phyloP scores from a whole-genome alignment of 2,888 invertebrate genomes.

The Ennomos erosarius region DNA sequence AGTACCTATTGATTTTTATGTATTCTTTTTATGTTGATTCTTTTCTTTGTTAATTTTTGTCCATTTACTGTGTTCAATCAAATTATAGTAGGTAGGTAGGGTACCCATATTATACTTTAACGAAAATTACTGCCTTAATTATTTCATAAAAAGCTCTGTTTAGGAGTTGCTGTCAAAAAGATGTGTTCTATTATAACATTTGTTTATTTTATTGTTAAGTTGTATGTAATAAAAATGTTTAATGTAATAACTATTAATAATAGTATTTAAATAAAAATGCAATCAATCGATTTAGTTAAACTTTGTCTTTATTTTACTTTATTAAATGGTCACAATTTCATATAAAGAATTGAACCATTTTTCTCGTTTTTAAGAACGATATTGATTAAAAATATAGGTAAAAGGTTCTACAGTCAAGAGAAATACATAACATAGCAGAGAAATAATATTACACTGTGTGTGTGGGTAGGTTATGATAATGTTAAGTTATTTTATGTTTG shows the following conservation, averaged over 20 bases:
- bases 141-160: conserved; percentile 21
- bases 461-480: not conserved
- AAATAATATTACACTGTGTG: not conserved
- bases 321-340: too few relatives aligned
- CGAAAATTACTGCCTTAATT: not conserved
- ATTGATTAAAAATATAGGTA: too few relatives aligned
- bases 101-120: too few relatives aligned
- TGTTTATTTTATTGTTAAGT: conserved; percentile 1
- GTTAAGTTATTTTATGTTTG: conserved; percentile 11
- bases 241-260: conserved; percentile 8
- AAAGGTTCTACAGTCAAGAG: too few relatives aligned
- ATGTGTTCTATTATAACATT: conserved; percentile 22
- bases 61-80: too few relatives aligned
- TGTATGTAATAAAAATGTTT: not conserved
- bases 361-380: too few relatives aligned
- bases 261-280: conserved; percentile 2
- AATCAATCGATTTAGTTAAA: not conserved
- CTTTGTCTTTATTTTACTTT: too few relatives aligned
- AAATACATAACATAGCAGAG: not conserved
- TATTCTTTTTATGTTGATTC: too few relatives aligned
- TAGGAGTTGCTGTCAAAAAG: not conserved
- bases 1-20: too few relatives aligned
- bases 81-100: too few relatives aligned
- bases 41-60: too few relatives aligned
- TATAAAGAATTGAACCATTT: too few relatives aligned